Percentiles rank a stretch among this genome's conserved stretches.
Evolutionary conservation across 30 jellyfish, hydroid and myxozoan genomes (phyloP).

Genomic region (Sanderia malayensis): DNA sequence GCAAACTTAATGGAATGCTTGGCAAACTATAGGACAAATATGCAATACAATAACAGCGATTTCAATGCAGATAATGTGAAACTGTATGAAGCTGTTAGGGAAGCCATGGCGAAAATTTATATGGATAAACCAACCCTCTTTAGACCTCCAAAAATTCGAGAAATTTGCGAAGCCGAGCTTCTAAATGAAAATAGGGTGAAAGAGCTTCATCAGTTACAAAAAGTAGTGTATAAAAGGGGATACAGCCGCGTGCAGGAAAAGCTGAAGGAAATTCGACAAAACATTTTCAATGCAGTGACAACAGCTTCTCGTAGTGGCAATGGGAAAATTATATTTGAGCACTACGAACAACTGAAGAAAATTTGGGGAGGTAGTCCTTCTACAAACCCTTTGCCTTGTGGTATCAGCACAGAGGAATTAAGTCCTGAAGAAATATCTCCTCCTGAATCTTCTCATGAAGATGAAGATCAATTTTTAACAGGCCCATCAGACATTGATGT

Average conservation of each 20-base stretch:
- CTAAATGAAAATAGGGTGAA: too few relatives aligned
- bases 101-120: too few relatives aligned
- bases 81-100: too few relatives aligned
- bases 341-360: constrained; percentile 9
- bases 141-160: too few relatives aligned
- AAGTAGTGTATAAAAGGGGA: too few relatives aligned
- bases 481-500: neutral
- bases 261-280: constrained; percentile 43
- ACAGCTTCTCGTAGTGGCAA: constrained; percentile 49
- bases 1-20: too few relatives aligned
- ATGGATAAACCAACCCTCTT: too few relatives aligned
- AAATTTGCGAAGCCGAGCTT: too few relatives aligned
- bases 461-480: constrained; percentile 5
- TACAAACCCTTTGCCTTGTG: constrained; percentile 20
- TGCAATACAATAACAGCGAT: too few relatives aligned
- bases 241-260: constrained; percentile 56
- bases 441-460: neutral
- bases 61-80: too few relatives aligned
- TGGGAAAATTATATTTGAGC: constrained; percentile 27
- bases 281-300: constrained; percentile 46
- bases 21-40: too few relatives aligned
- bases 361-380: constrained; percentile 35
- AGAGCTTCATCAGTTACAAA: too few relatives aligned
- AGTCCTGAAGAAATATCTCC: neutral
- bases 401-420: constrained; percentile 10